Percentiles rank a stretch among this genome's conserved stretches.
These are phyloP conservation scores for Camptogramma bilineatum DNA, from an alignment of 2,888 invertebrate genomes.

Conservation along the genomic window DNA sequence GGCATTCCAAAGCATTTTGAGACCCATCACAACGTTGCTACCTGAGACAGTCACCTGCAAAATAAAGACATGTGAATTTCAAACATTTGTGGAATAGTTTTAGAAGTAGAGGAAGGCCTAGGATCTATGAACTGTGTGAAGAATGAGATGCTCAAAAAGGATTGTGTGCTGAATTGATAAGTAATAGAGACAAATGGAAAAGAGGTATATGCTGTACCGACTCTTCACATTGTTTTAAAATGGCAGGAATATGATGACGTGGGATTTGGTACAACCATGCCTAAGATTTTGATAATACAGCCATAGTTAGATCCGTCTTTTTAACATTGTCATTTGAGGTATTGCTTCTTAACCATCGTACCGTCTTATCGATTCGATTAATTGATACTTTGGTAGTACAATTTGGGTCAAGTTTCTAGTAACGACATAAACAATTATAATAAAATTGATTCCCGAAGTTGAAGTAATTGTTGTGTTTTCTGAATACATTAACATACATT, in stretches of 20 bases:
- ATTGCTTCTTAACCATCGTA: too few species aligned
- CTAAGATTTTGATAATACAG: too few species aligned
- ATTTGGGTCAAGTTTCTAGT: not conserved
- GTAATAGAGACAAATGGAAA: too few species aligned
- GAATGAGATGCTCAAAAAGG: too few species aligned
- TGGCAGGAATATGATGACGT: too few species aligned
- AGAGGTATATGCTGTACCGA: too few species aligned
- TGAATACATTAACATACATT: not conserved
- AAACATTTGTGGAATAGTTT: not conserved
- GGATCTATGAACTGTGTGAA: too few species aligned
- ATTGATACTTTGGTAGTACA: not conserved
- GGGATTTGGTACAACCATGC: too few species aligned
- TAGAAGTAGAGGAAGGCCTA: not conserved
- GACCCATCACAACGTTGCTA: slow-evolving; percentile 15
- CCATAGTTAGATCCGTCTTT: too few species aligned
- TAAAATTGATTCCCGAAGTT: not conserved
- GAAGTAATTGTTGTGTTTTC: not conserved
- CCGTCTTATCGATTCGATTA: not conserved
- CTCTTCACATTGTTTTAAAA: too few species aligned
- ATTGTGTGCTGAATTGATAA: too few species aligned
- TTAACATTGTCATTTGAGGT: too few species aligned
- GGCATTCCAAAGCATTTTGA: slow-evolving; percentile 34
- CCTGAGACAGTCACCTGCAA: not conserved
- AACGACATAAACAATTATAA: not conserved
- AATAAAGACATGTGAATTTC: slow-evolving; percentile 5